phyloP scores from a whole-genome alignment of 2,113 vertebrate genomes.

The Thermophis baileyi region DNA sequence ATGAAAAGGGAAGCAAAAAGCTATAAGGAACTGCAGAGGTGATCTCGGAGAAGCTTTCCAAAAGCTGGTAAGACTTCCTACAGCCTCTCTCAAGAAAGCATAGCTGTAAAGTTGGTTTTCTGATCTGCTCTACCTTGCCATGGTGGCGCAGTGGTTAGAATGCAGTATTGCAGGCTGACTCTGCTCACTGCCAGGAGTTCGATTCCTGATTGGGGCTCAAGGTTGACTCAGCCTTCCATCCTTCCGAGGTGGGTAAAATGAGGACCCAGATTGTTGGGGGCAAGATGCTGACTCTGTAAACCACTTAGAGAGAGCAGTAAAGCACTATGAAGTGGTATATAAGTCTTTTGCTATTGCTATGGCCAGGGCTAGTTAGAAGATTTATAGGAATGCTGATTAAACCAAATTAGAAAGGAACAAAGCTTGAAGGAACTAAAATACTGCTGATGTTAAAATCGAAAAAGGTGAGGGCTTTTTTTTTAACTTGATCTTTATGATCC shows the following conservation, averaged over 20 bases:
- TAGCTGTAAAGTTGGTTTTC: too few relatives aligned
- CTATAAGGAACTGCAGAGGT: too few relatives aligned
- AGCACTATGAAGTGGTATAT: background rate
- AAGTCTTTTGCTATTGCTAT: background rate
- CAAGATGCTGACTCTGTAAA: background rate
- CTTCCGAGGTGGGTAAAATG: background rate
- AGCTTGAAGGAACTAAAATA: background rate
- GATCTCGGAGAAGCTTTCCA: too few relatives aligned
- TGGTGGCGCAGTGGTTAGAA: too few relatives aligned
- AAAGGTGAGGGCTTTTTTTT: background rate
- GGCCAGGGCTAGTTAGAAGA: background rate
- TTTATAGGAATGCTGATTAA: background rate
- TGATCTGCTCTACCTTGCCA: too few relatives aligned
- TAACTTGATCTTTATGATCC: background rate
- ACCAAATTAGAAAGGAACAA: too few relatives aligned
- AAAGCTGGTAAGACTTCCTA: too few relatives aligned
- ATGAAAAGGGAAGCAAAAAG: background rate
- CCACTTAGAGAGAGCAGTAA: background rate
- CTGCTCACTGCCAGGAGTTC: background rate
- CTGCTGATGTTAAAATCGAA: background rate
- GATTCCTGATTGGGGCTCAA: accelerated
- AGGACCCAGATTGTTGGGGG: background rate
- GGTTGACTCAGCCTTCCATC: background rate
- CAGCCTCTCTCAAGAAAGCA: too few relatives aligned
- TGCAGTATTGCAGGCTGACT: background rate